Conservation (phyloP, 2,888 invertebrate species). For the Entomobrya multifasciata region DNA sequence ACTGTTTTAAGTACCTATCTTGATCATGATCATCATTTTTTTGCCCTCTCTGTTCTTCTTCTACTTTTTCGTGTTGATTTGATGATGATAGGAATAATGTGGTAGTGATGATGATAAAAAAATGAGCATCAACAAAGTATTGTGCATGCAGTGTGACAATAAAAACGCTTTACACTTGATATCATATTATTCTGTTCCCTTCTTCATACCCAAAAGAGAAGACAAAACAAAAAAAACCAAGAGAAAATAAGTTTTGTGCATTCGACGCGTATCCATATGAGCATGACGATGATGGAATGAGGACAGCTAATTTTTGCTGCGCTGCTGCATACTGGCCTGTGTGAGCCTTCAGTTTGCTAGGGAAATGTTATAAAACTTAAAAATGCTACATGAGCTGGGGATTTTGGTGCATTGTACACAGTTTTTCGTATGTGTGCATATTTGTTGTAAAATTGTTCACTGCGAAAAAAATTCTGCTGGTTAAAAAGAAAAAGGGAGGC, state of each 20-base stretch:
- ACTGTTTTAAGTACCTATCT: not conserved
- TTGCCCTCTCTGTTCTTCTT: not conserved
- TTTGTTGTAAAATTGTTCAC: no score
- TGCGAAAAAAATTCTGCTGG: slow-evolving; percentile 18
- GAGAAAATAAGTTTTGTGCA: not conserved
- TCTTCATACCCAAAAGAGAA: not conserved
- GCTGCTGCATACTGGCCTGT: no score
- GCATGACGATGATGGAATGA: slow-evolving; percentile 38
- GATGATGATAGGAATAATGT: not conserved
- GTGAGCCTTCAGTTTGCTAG: no score
- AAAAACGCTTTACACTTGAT: slow-evolving; percentile 45
- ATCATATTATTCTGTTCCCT: slow-evolving; percentile 30
- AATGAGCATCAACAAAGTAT: slow-evolving; percentile 28
- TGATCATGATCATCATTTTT: no score
- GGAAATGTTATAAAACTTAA: no score
- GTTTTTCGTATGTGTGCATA: not conserved
- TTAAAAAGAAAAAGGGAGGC: not conserved
- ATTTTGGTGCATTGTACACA: no score
- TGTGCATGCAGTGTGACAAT: slow-evolving; percentile 49
- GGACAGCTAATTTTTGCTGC: slow-evolving; percentile 34
- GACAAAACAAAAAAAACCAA: no score
- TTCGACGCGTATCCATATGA: slow-evolving; percentile 41
- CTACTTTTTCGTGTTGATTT: not conserved
- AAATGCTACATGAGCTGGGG: no score
- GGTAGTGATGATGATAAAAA: not conserved